A percentile compares a stretch with the other conserved stretches of the same genome.
phyloP scores from a whole-genome alignment of 2,113 vertebrate genomes.

The Phrynocephalus versicolor region DNA sequence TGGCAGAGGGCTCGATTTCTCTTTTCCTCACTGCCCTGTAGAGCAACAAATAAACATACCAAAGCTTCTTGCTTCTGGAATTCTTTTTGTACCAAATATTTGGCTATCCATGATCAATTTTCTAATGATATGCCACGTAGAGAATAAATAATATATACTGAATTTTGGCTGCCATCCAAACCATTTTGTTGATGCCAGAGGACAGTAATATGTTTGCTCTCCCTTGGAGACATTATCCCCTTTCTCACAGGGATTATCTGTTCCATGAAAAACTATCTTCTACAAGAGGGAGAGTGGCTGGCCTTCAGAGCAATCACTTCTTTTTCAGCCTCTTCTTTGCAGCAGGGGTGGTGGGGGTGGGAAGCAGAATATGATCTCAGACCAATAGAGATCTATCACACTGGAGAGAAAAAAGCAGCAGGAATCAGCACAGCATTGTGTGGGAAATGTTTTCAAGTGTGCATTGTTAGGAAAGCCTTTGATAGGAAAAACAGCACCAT shows the following conservation, averaged over 20 bases:
- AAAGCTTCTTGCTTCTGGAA: not conserved
- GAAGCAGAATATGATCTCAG: not conserved
- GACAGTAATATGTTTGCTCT: conserved; percentile 40
- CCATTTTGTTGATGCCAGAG: conserved; percentile 11
- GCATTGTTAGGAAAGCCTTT: conserved; percentile 1
- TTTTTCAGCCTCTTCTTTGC: not conserved
- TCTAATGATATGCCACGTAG: conserved; percentile 9
- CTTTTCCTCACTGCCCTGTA: not conserved
- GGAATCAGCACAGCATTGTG: not conserved
- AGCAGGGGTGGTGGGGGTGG: too few relatives aligned
- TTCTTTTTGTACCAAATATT: not conserved
- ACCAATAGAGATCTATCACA: not conserved
- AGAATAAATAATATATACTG: not conserved
- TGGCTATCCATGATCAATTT: conserved; percentile 14
- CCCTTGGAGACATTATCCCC: not conserved
- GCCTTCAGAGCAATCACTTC: not conserved
- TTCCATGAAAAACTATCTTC: conserved; percentile 33
- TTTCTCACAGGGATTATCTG: conserved; percentile 13
- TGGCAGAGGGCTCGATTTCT: not conserved
- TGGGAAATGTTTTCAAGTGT: not conserved
- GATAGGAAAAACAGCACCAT: not conserved
- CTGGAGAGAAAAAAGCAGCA: not conserved
- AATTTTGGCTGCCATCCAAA: conserved; percentile 40
- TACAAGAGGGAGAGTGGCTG: not conserved
- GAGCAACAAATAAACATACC: not conserved